Base-by-base conservation (phyloP, 2,888 invertebrate species). In the Zootermopsis nevadensis region DNA sequence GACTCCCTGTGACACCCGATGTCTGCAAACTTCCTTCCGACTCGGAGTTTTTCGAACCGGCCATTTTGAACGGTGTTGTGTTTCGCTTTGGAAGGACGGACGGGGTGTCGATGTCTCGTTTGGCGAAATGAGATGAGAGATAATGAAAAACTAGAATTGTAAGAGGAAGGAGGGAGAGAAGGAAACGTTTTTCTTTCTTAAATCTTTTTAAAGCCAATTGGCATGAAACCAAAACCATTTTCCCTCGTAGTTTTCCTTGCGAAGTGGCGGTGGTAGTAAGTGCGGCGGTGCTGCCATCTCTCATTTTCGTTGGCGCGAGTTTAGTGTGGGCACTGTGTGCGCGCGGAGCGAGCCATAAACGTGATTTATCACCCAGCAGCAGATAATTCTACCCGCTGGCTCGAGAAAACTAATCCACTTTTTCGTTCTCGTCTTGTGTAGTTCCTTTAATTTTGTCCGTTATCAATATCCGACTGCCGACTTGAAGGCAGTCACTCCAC, bases 341-440 rank as follows among this genome's bases (percentile, higher is more conserved):
- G 77, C 48, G n/a, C 35, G 55, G 80, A 35, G 42, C 80, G 27
- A 30, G 80, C 81, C 77, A 82, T 83, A 83, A 83, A 81, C 77
- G 81, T 83, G 83, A 83, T 81, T 69, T 83, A 83, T 81, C 67
- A 35, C 33, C 24, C 35, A 74, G 69, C 66, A 33, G 7, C 53
- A 82, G 82, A 82, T 82, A 82, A 82, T 76, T 82, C 72, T 31
- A 48, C 77, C 55, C 77, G 30, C 24, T 27, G 31, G 7, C 22
- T 31, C 48, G 80, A 69, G 76, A 83, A 82, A 83, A 77, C 81
- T 83, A 83, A 83, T 83, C 83, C 81, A 81, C 77, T 83, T 83
- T 66, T 76, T 76, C 48, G 31, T 72, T 31, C 33, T 42, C 33
- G 38, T 81, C 55, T 55, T 33, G n/a, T 72, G 30, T 48, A 48